Conservation (phyloP, 1,140 invertebrate genomes). For the Copidosoma floridanum region DNA sequence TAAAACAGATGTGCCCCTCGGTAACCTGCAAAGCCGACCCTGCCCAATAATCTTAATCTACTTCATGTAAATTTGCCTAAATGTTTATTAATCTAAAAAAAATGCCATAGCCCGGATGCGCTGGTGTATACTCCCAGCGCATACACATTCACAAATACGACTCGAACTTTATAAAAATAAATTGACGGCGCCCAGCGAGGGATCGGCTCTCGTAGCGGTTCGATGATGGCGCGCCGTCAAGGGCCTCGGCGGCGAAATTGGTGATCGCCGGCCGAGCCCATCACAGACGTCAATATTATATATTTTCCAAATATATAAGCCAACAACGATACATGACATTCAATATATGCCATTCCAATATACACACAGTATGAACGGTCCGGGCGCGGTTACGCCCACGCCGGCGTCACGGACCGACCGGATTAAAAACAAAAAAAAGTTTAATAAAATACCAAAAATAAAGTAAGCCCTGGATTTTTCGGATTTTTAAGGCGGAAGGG, state of each 20-base stretch:
- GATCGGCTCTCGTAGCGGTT: slow-evolving; percentile 18
- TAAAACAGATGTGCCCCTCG: too few relatives aligned
- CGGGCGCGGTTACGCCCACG: slow-evolving; percentile 43
- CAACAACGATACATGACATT: slow-evolving; percentile 43
- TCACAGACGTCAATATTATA: neutral
- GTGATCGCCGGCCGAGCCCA: slow-evolving; percentile 24
- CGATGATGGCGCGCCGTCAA: slow-evolving; percentile 3
- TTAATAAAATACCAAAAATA: slow-evolving; percentile 27
- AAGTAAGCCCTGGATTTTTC: slow-evolving; percentile 48
- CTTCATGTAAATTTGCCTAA: slow-evolving; percentile 59
- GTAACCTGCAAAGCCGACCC: slow-evolving; percentile 41
- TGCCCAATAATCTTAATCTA: slow-evolving; percentile 55
- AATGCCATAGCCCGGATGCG: slow-evolving; percentile 60
- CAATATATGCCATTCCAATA: slow-evolving; percentile 32
- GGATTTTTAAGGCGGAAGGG: slow-evolving; percentile 34
- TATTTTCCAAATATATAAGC: slow-evolving; percentile 15
- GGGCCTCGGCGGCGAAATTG: slow-evolving; percentile 32
- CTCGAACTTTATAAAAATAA: slow-evolving; percentile 50
- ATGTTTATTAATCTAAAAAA: slow-evolving; percentile 59
- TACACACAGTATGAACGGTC: slow-evolving; percentile 37
- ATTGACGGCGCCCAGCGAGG: neutral
- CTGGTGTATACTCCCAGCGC: slow-evolving; percentile 60
- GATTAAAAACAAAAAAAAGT: too few relatives aligned
- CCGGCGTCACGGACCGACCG: slow-evolving; percentile 24
- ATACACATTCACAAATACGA: slow-evolving; percentile 60